Conservation (phyloP, 2,888 invertebrate species). For the Andrena minutula region DNA sequence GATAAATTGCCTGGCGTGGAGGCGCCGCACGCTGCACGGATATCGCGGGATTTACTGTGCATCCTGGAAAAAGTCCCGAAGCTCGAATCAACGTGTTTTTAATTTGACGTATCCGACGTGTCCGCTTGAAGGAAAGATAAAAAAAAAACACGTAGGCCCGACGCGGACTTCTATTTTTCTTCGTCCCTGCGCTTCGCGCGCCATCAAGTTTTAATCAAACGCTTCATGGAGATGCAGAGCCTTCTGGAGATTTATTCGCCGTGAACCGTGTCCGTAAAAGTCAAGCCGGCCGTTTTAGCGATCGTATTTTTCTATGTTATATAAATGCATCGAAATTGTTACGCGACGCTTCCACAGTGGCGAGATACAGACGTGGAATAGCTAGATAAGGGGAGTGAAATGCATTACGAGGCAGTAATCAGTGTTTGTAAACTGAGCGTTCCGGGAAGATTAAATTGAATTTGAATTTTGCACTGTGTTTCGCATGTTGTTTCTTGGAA, state of each 20-base stretch:
- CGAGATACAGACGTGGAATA: slow-evolving; percentile 22
- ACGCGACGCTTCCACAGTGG: slow-evolving; percentile 28
- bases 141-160: neutral
- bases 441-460: neutral
- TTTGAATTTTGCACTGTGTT: neutral
- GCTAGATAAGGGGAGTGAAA: slow-evolving; percentile 27
- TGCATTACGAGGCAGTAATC: slow-evolving; percentile 8
- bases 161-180: slow-evolving; percentile 9
- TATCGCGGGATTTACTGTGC: slow-evolving; percentile 51
- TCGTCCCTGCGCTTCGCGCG: slow-evolving; percentile 15
- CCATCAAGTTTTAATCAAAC: slow-evolving; percentile 21
- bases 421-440: neutral
- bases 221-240: neutral
- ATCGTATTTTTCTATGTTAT: neutral
- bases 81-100: slow-evolving; percentile 14
- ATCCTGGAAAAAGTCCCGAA: slow-evolving; percentile 29
- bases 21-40: slow-evolving; percentile 26
- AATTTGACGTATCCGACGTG: slow-evolving; percentile 35
- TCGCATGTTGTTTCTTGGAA: neutral
- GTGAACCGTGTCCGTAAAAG: slow-evolving; percentile 17
- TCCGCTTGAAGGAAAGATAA: neutral
- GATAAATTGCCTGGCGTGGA: slow-evolving; percentile 44
- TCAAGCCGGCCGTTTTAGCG: slow-evolving; percentile 5
- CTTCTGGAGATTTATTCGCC: neutral
- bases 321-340: neutral